Conservation (phyloP, 2,113 vertebrate genomes). For the Anoura caudifer region DNA sequence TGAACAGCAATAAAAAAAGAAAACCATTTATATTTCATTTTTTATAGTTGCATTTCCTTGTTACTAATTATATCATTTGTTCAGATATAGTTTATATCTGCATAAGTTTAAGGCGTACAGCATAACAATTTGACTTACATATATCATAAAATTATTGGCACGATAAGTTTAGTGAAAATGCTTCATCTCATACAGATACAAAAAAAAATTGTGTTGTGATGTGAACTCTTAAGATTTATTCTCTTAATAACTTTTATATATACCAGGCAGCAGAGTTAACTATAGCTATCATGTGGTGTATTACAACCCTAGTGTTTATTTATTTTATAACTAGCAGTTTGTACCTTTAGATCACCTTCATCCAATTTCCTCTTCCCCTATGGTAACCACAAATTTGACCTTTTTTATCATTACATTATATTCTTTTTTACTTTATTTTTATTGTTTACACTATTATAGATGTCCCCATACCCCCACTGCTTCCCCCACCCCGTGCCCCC, state of each 20-base stretch:
- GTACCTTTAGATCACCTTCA: neutral
- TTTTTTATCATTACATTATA: neutral
- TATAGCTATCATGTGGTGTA: neutral
- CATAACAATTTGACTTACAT: neutral
- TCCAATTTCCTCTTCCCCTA: neutral
- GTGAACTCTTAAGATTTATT: neutral
- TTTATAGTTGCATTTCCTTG: neutral
- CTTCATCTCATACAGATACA: neutral
- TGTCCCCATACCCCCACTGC: no score
- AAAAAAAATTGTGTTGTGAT: neutral
- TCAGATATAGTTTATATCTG: neutral
- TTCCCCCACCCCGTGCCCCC: no score
- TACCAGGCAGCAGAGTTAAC: neutral
- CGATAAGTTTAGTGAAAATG: neutral
- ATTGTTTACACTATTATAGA: neutral
- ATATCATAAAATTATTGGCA: neutral
- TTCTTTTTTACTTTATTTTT: neutral
- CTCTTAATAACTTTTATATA: neutral
- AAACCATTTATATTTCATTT: neutral
- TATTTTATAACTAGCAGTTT: neutral
- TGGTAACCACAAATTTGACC: neutral
- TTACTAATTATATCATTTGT: neutral
- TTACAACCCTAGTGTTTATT: neutral
- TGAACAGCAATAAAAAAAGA: no score
- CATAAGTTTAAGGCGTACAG: neutral